phyloP scores from a whole-genome alignment of 37 sponge, comb jelly and placozoan genomes.

The Bolinopsis microptera region DNA sequence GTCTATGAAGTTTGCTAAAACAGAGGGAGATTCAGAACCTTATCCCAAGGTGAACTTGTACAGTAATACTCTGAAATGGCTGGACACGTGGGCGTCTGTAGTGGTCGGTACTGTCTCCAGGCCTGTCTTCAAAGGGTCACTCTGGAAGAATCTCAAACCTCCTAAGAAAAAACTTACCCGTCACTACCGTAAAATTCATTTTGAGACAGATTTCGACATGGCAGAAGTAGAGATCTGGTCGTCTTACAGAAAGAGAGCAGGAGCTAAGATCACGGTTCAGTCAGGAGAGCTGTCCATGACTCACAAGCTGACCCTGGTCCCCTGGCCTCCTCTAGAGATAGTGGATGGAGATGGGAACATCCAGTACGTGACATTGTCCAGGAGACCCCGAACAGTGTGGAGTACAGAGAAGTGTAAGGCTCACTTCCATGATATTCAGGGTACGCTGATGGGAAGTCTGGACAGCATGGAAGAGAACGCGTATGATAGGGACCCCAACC shows the following conservation, averaged over 20 bases:
- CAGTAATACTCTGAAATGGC: slow-evolving; percentile 51
- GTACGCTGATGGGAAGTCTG: background rate
- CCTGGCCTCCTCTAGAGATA: slow-evolving; percentile 10
- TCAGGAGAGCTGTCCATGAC: slow-evolving; percentile 4
- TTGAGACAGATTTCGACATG: background rate
- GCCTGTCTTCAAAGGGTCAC: slow-evolving; percentile 38
- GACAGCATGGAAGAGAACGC: background rate
- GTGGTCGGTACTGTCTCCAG: slow-evolving; percentile 10
- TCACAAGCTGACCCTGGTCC: slow-evolving; percentile 4
- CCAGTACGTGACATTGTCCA: background rate
- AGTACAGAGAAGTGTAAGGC: slow-evolving; percentile 39
- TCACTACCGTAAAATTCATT: slow-evolving; percentile 6
- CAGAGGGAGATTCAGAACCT: background rate
- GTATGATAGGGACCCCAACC: background rate
- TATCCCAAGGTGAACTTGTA: slow-evolving; percentile 36
- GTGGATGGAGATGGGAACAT: background rate
- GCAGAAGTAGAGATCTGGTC: slow-evolving; percentile 40
- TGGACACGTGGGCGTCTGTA: slow-evolving; percentile 48
- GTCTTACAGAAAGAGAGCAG: slow-evolving; percentile 26
- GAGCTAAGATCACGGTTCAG: background rate
- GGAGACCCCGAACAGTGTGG: background rate
- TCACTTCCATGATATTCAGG: slow-evolving; percentile 7
- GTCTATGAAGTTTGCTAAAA: background rate
- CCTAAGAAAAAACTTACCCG: slow-evolving; percentile 20
- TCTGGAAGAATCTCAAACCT: slow-evolving; percentile 35